Evolutionary conservation across 2,888 invertebrate species (phyloP).

Genomic region (Tromatobia lineatoria): DNA sequence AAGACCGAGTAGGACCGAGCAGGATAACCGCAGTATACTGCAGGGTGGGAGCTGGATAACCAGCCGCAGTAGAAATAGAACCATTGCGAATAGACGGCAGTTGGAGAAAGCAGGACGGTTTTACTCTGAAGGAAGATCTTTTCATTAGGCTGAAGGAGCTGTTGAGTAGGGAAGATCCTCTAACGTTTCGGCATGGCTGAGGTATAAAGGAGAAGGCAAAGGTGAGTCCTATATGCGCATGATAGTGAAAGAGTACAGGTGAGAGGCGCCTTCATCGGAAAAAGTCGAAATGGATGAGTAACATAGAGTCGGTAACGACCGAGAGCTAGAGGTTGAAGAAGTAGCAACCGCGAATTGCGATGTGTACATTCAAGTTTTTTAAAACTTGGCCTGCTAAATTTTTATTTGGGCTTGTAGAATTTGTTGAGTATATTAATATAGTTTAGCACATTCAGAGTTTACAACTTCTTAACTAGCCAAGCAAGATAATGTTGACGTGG

Average conservation of each 20-base stretch:
- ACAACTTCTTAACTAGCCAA: too few relatives aligned
- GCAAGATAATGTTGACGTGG: too few relatives aligned
- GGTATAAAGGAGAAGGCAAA: conserved; percentile 20
- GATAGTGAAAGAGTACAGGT: conserved; percentile 4
- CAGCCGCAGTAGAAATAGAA: conserved; percentile 40
- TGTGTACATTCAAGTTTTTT: conserved; percentile 22
- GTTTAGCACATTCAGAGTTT: neutral
- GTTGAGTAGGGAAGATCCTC: conserved; percentile 26
- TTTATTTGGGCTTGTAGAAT: neutral
- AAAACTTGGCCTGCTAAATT: conserved; percentile 70
- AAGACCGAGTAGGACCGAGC: conserved; percentile 46
- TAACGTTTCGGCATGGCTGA: conserved; percentile 30
- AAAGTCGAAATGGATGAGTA: conserved; percentile 5
- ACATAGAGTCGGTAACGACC: neutral
- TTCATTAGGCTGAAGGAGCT: conserved; percentile 57
- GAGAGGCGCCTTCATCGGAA: neutral
- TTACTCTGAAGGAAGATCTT: conserved; percentile 55
- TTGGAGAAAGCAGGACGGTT: conserved; percentile 23
- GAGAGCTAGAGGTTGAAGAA: neutral
- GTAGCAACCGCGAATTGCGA: neutral
- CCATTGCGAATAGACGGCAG: conserved; percentile 44
- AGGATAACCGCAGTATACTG: conserved; percentile 48
- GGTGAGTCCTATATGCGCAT: neutral
- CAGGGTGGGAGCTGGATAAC: conserved; percentile 41
- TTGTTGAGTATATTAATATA: neutral